These are phyloP conservation scores for Troides helena DNA, from an alignment of 2,888 invertebrate species.

Conservation along the genomic window DNA sequence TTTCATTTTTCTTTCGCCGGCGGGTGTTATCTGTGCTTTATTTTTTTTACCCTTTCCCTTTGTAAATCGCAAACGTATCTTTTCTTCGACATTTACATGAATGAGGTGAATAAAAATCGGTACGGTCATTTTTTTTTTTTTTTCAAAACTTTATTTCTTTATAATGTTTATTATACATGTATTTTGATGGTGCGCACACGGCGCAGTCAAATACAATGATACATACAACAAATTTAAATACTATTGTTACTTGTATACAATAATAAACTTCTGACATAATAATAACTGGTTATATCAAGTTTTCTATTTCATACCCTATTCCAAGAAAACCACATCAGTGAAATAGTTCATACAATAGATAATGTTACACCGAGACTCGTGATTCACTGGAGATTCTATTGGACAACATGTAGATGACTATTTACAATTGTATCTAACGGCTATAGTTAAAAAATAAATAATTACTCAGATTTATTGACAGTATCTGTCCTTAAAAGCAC, in stretches of 20 bases:
- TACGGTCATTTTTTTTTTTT: constrained; percentile 47
- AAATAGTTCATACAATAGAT: constrained; percentile 41
- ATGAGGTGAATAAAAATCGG: constrained; percentile 42
- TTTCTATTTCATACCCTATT: constrained; percentile 61
- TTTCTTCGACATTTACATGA: constrained; percentile 7
- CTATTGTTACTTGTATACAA: constrained; percentile 78
- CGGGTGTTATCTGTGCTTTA: constrained; percentile 25
- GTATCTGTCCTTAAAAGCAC: constrained; percentile 72
- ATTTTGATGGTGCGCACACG: constrained; percentile 62
- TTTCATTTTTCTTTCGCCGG: constrained; percentile 27
- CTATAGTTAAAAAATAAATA: constrained; percentile 39
- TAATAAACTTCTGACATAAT: constrained; percentile 78
- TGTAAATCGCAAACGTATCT: constrained; percentile 18
- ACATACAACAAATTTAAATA: constrained; percentile 76
- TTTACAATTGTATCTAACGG: constrained; percentile 47
- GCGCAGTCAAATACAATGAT: constrained; percentile 65
- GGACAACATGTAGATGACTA: constrained; percentile 52
- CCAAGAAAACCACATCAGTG: constrained; percentile 54
- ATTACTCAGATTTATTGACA: constrained; percentile 60
- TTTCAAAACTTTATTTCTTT: constrained; percentile 75
- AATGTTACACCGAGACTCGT: constrained; percentile 50
- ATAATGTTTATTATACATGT: constrained; percentile 78
- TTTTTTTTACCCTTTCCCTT: constrained; percentile 20
- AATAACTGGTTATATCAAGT: constrained; percentile 75
- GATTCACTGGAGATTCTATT: constrained; percentile 43